Evolutionary conservation across 2,113 vertebrate species (phyloP), one percentile per base, ranked within the genome.

Genomic region (Scolopax mira): DNA sequence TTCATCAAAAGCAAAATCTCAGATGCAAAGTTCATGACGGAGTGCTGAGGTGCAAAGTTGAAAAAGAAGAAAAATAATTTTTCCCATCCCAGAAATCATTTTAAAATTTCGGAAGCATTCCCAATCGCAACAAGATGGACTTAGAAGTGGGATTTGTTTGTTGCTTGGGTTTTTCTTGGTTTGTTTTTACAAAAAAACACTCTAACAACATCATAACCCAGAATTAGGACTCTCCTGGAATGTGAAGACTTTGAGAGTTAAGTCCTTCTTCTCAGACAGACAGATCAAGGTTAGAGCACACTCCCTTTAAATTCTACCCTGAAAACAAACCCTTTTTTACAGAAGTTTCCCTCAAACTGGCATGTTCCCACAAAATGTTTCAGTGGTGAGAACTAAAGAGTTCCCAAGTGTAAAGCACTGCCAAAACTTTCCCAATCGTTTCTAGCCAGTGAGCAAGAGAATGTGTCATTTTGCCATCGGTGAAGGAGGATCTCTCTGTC

Each of bases 351-450:
- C 89, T 93, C 62, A 87, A 93, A 65, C 78, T 88, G 93, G 93
- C 62, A 12, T 24, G 74, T 96, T 97, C 89, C 96, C 94, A 95
- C 93, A 87, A 94, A 94, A 92, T 12, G 37, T 93, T 94, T 95
- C 84, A 93, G 78, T 46, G 78, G 91, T 95, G 93, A 94, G 89
- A 94, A 97, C 89, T 87, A 81, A 95, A 88, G 93, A 49, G 93
- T 88, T 95, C 87, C 91, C 16, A 4, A 95, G 74, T 21, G 41
- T 31, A 91, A 82, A 89, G 41, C 87, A 18, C 66, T 91, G 83
- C 78, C 87, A 95, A 77, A 92, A 83, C 85, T 13, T 22, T 88
- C 93, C 85, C 8, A 2, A 57, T 35, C 4, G 1, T 87, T 92
- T 81, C 91, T 79, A 92, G 61, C 42, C 86, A 58, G 55, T 14